Percentiles rank a stretch among this genome's conserved stretches.
phyloP scores from a whole-genome alignment of 30 jellyfish, hydroid and myxozoan species.

The Catostylus mosaicus region DNA sequence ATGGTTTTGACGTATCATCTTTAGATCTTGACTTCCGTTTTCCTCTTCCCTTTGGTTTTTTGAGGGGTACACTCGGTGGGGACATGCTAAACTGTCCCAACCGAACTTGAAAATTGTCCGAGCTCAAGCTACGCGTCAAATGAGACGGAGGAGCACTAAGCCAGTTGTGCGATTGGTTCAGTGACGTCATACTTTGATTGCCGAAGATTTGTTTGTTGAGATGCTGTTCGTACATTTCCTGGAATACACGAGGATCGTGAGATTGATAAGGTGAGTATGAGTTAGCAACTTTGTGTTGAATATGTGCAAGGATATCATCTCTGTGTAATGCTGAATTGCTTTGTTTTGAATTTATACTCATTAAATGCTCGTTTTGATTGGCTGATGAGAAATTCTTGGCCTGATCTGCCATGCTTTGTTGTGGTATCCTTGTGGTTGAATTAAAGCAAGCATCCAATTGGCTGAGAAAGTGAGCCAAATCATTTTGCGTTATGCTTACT shows the following conservation, averaged over 20 bases:
- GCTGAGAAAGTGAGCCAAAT: constrained; percentile 23
- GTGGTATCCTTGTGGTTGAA: constrained; percentile 19
- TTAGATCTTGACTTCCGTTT: constrained; percentile 36
- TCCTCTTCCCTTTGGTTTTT: constrained; percentile 36
- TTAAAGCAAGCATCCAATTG: constrained; percentile 43
- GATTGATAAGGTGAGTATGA: constrained; percentile 19
- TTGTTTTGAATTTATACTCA: constrained; percentile 4
- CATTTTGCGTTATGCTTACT: constrained; percentile 19
- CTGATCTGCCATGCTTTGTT: constrained; percentile 22
- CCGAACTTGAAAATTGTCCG: constrained; percentile 21
- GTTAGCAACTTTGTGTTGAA: constrained; percentile 25
- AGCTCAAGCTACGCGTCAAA: constrained; percentile 48
- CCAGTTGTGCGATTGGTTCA: constrained; percentile 6
- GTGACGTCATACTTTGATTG: neutral
- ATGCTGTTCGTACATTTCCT: constrained; percentile 31
- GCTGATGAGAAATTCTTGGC: constrained; percentile 21
- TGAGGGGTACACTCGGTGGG: constrained; percentile 34
- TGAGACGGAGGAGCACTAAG: constrained; percentile 22
- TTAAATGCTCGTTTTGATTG: constrained; percentile 28
- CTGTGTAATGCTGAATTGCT: neutral
- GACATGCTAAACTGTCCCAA: constrained; percentile 18
- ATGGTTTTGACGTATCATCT: constrained; percentile 39
- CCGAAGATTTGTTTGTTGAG: constrained; percentile 1
- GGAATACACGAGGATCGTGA: constrained; percentile 24
- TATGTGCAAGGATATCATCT: constrained; percentile 23